Percentiles rank a stretch among this genome's conserved stretches.
Conservation (phyloP, 2,888 invertebrate genomes). For the Chrysina gloriosa region DNA sequence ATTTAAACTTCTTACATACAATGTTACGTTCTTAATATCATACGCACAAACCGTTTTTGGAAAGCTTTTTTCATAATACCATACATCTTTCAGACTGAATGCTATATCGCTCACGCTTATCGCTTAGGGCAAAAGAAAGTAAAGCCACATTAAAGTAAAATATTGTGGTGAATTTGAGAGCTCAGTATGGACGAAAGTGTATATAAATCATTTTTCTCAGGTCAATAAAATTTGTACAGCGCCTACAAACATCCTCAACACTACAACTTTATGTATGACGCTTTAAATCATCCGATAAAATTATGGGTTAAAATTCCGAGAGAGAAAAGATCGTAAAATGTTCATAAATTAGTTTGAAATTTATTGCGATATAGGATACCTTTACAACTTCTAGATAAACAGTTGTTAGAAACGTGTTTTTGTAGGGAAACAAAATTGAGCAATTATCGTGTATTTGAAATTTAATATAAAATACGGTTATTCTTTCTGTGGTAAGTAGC, state of each 20-base stretch:
- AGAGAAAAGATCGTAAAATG: constrained; percentile 21
- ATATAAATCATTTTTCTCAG: background rate
- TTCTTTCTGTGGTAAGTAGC: too few relatives aligned
- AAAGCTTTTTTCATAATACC: too few relatives aligned
- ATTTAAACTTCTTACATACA: too few relatives aligned
- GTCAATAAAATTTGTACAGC: background rate
- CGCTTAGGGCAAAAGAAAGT: too few relatives aligned
- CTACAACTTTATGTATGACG: background rate
- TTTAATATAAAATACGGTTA: constrained; percentile 5
- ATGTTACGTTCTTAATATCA: too few relatives aligned
- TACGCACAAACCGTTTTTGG: too few relatives aligned
- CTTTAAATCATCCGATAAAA: constrained; percentile 5
- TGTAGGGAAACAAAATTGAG: background rate
- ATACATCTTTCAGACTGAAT: too few relatives aligned
- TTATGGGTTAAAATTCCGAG: constrained; percentile 1
- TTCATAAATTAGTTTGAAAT: constrained; percentile 9
- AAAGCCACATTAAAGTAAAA: too few relatives aligned
- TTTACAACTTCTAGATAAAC: background rate
- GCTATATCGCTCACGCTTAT: too few relatives aligned
- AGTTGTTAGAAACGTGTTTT: background rate
- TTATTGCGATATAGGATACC: background rate
- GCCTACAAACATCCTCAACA: background rate
- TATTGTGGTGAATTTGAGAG: too few relatives aligned
- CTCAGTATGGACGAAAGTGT: too few relatives aligned
- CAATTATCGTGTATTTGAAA: background rate